These are phyloP conservation scores for Abramis brama DNA, from an alignment of 2,113 vertebrate species.

Conservation along the genomic window DNA sequence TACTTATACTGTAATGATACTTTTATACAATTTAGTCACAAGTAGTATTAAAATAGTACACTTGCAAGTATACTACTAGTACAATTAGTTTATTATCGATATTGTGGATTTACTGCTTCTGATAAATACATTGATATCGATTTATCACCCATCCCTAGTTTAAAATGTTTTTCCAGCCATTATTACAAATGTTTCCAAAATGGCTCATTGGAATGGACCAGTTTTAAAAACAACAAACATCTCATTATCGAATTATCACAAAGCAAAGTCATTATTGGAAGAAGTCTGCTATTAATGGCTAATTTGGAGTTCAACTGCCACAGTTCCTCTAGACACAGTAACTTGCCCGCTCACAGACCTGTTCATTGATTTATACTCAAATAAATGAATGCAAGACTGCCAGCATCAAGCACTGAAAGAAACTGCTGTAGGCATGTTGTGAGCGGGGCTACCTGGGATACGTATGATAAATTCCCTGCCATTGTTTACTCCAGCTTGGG, in stretches of 20 bases:
- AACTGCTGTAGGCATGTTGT: neutral
- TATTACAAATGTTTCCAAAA: neutral
- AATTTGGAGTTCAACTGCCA: slow-evolving; percentile 14
- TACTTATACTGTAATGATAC: no score
- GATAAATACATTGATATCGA: neutral
- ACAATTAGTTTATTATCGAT: neutral
- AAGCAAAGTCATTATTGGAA: neutral
- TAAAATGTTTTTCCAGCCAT: neutral
- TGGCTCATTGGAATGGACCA: neutral
- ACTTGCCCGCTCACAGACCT: slow-evolving; percentile 20
- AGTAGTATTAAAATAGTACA: no score
- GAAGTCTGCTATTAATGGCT: slow-evolving; percentile 29
- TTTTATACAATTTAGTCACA: no score
- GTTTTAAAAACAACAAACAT: neutral
- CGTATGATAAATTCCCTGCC: slow-evolving; percentile 45
- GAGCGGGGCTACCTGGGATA: slow-evolving; percentile 18
- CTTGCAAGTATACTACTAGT: no score
- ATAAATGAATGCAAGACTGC: slow-evolving; percentile 47
- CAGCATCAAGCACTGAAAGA: neutral
- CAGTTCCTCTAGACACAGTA: slow-evolving; percentile 26
- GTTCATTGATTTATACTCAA: slow-evolving; percentile 50
- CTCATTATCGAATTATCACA: neutral
- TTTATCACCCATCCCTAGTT: neutral
- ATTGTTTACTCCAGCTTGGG: slow-evolving; percentile 52
- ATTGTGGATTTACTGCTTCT: neutral